These are phyloP conservation scores for Philaenus spumarius DNA, from an alignment of 1,140 invertebrate species.

Conservation along the genomic window DNA sequence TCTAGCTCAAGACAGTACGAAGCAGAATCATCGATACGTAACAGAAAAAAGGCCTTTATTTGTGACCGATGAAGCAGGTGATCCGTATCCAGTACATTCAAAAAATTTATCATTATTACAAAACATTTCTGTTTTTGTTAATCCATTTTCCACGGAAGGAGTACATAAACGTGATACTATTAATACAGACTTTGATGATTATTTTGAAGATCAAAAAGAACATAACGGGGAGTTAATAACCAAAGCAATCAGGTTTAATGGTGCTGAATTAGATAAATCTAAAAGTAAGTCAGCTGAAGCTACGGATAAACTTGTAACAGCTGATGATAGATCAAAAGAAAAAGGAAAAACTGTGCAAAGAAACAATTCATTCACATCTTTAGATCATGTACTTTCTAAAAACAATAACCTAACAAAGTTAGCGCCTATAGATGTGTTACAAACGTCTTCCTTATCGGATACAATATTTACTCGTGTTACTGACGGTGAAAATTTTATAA, in stretches of 20 bases:
- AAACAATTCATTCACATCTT: constrained; percentile 27
- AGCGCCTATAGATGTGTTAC: constrained; percentile 27
- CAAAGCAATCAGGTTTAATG: constrained; percentile 11
- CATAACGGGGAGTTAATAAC: constrained; percentile 8
- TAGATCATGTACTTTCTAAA: constrained; percentile 23
- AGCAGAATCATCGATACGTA: constrained; percentile 37
- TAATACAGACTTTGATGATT: constrained; percentile 33
- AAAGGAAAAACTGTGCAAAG: constrained; percentile 8
- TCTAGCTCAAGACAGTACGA: constrained; percentile 39
- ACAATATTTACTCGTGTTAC: constrained; percentile 31
- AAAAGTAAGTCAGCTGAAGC: constrained; percentile 18
- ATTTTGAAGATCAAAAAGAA: constrained; percentile 28
- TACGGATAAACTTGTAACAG: constrained; percentile 3
- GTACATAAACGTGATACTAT: constrained; percentile 19
- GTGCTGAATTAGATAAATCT: constrained; percentile 13
- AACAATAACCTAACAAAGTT: constrained; percentile 23
- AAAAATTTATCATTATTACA: constrained; percentile 43
- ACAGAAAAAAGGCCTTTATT: constrained; percentile 47
- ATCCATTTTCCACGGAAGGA: constrained; percentile 41
- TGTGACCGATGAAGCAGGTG: constrained; percentile 40
- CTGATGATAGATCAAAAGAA: constrained; percentile 2
- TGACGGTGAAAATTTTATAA: constrained; percentile 26
- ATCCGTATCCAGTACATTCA: constrained; percentile 34
- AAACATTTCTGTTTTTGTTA: constrained; percentile 49
- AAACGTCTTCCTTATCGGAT: constrained; percentile 24